phyloP scores from a whole-genome alignment of 1,140 invertebrate genomes.

The Theocolax elegans region DNA sequence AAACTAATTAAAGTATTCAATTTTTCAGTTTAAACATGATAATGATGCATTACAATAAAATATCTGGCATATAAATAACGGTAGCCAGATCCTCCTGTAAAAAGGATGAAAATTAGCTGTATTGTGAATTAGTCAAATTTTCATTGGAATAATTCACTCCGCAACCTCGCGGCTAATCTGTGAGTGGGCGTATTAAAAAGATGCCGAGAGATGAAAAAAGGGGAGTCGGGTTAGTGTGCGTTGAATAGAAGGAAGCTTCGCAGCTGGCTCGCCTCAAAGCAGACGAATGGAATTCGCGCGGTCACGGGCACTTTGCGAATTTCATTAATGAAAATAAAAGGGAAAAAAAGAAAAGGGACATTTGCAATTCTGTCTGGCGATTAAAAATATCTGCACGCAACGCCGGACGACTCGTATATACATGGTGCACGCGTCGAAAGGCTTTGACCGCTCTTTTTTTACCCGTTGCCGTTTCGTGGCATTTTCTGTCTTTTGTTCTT shows the following conservation, averaged over 20 bases:
- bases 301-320: conserved; percentile 19
- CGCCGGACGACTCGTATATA: no score
- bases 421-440: neutral
- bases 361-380: conserved; percentile 46
- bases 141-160: no score
- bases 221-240: neutral
- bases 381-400: conserved; percentile 47
- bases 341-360: conserved; percentile 8
- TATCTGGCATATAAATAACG: no score
- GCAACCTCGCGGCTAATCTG: neutral
- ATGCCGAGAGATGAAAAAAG: neutral
- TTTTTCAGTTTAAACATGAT: no score
- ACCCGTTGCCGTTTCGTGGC: neutral
- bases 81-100: no score
- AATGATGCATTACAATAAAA: no score
- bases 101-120: no score
- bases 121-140: no score
- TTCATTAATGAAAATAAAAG: conserved; percentile 20
- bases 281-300: conserved; percentile 14
- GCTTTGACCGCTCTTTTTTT: neutral
- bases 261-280: neutral
- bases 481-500: conserved; percentile 7
- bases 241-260: neutral
- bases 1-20: no score
- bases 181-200: neutral